phyloP scores from a whole-genome alignment of 2,113 vertebrate species.

The Aldabrachelys gigantea region DNA sequence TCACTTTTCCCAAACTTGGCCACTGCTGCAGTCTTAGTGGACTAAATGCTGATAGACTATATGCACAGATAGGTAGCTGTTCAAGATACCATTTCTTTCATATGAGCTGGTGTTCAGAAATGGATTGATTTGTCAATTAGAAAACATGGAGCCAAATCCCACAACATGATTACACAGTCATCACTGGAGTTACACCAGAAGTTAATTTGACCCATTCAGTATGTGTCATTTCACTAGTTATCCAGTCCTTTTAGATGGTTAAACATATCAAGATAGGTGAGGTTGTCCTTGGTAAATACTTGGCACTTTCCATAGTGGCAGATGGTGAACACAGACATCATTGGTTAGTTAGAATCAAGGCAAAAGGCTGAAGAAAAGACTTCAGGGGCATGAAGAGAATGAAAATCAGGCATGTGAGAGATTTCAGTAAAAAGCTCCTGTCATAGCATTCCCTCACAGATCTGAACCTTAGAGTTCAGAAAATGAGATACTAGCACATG shows the following conservation, averaged over 20 bases:
- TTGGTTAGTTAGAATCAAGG: conserved; percentile 15
- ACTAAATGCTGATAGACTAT: background rate
- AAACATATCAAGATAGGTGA: conserved; percentile 16
- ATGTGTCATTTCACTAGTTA: background rate
- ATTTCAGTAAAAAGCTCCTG: background rate
- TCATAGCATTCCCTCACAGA: too few species aligned
- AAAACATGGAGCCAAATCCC: background rate
- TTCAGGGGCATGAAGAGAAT: background rate
- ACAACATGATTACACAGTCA: background rate
- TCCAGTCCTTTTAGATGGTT: background rate
- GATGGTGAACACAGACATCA: conserved; percentile 62
- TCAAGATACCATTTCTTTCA: background rate
- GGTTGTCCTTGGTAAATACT: conserved; percentile 45
- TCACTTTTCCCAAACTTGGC: background rate
- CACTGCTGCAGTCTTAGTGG: background rate
- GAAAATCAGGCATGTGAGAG: background rate
- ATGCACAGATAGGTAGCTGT: background rate
- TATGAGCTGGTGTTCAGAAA: background rate
- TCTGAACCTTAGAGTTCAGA: too few species aligned
- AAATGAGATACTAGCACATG: too few species aligned
- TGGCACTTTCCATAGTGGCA: conserved; percentile 54
- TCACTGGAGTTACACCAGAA: background rate
- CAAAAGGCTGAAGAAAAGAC: conserved; percentile 9
- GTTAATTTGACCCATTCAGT: background rate
- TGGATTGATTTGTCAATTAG: background rate